phyloP scores from a whole-genome alignment of 2,113 vertebrate genomes.

The Excalfactoria chinensis region DNA sequence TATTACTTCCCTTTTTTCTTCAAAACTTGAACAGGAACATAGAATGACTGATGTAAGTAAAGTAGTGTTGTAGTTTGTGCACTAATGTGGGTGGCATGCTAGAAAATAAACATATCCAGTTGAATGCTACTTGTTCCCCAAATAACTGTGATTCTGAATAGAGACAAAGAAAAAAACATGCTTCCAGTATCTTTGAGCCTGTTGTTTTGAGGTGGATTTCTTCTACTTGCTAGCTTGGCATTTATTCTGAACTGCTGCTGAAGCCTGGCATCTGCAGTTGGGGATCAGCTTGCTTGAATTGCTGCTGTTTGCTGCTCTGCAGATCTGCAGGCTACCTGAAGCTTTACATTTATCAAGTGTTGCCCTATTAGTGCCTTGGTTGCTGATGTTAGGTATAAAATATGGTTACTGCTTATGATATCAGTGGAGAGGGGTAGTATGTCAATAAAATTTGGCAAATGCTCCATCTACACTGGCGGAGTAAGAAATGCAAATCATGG shows the following conservation, averaged over 20 bases:
- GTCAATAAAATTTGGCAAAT: not conserved
- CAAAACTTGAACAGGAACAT: not conserved
- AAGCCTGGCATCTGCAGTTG: not conserved
- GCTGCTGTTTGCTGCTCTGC: not conserved
- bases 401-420: not conserved
- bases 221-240: not conserved
- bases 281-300: not conserved
- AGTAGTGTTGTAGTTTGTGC: not conserved
- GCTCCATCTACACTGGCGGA: not conserved
- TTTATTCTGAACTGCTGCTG: not conserved
- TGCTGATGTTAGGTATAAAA: not conserved
- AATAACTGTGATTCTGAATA: not conserved
- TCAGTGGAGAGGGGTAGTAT: not conserved
- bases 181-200: not conserved
- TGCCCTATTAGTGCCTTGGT: not conserved
- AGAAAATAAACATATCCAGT: not conserved
- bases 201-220: not conserved
- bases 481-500: not conserved
- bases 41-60: not conserved
- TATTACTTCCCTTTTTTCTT: not conserved
- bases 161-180: not conserved
- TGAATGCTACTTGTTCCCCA: not conserved
- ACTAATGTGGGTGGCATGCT: not conserved
- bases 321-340: not conserved
- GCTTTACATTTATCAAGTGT: not conserved